Evolutionary conservation across 2,113 vertebrate species (phyloP), one percentile per base, ranked within the genome.

Genomic region (Xiphophorus maculatus): DNA sequence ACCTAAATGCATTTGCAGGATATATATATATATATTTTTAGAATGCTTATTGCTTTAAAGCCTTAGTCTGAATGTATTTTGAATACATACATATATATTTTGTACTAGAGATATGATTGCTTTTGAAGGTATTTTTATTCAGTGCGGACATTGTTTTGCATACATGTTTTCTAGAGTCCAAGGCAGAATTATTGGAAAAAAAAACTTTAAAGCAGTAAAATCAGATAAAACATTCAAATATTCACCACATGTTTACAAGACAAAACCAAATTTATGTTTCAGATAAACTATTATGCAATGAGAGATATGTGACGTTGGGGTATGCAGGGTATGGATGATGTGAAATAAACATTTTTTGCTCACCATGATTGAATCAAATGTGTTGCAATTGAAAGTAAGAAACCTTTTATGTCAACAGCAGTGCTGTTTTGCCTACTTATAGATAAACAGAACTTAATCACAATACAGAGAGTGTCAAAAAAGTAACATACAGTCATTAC

Each of bases 11-110:
- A 60, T 69, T 65, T 70, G n/a, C 63, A 32, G 66, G 71, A 71
- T 71, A 80, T 80, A 48, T 48, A 44, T 73, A 71, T 73, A 80
- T 80, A 48, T 48, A 30, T 73, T 82, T 76, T 70, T 77, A 82
- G 76, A 12, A 75, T 64, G 61, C 40, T 82, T 72, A 68, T 65
- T 73, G 33, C 65, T 74, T 69, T n/a, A 82, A 70, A 79, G 71
- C 66, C 63, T 44, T 71, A 67, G 25, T 29, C 40, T 83, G 87
- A 91, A 91, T 91, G 88, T 88, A 86, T 86, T 86, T 89, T 66
- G 70, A 66, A 30, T 64, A 66, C 60, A 79, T 83, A 30, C 74
- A 32, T 81, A 58, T 80, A 73, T 87, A 88, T 89, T 14, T 27
- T 66, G 80, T 17, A 88, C 82, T 83, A 79, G 74, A 84, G 29